These are phyloP conservation scores for Ceratotherium simum DNA, from an alignment of 2,113 vertebrate genomes.

Conservation along the genomic window DNA sequence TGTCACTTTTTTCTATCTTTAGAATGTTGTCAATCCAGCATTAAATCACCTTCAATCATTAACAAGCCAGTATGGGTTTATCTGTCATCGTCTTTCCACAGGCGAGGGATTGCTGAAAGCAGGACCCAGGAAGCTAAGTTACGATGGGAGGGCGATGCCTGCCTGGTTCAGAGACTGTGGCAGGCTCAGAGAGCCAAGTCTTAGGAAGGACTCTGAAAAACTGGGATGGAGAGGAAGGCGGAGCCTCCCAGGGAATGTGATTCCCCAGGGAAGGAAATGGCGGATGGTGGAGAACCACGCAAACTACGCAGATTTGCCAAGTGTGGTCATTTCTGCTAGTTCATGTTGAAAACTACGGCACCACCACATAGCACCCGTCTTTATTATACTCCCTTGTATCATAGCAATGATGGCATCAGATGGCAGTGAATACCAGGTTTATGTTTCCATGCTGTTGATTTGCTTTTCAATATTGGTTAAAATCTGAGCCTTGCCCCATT, in stretches of 20 bases:
- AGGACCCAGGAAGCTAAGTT: neutral
- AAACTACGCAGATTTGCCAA: neutral
- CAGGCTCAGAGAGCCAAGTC: neutral
- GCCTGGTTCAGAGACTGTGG: neutral
- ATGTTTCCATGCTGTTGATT: neutral
- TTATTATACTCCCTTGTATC: neutral
- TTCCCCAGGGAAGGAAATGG: neutral
- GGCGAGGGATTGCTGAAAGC: neutral
- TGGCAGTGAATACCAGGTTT: neutral
- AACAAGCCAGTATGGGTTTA: neutral
- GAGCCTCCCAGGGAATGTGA: neutral
- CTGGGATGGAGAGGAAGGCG: neutral
- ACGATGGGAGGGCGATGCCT: neutral
- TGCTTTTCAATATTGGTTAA: slow-evolving; percentile 54
- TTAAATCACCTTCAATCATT: slow-evolving; percentile 53
- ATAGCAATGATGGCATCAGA: neutral
- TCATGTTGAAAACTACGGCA: neutral
- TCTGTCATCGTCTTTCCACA: neutral
- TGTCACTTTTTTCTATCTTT: slow-evolving; percentile 58
- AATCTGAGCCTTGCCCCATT: slow-evolving; percentile 44
- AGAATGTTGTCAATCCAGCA: slow-evolving; percentile 54
- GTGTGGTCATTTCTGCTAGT: neutral
- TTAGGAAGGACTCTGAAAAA: neutral
- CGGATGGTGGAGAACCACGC: neutral
- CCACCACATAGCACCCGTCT: neutral